Conservation (phyloP, 2,888 invertebrate genomes). For the Arge pagana region DNA sequence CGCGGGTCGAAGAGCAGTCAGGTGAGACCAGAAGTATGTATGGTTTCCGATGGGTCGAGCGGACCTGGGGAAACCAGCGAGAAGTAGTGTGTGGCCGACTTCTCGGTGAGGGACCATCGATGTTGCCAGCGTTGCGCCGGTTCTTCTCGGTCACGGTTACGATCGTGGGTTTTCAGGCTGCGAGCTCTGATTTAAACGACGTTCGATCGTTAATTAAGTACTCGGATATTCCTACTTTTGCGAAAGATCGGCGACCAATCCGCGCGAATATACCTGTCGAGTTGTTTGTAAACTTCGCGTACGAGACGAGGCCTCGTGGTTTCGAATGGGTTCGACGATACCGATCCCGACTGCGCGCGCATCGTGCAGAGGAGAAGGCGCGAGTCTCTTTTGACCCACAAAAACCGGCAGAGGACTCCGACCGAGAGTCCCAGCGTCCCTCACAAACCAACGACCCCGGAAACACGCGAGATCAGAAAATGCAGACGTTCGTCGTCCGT, state of each 20-base stretch:
- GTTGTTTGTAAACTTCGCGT: neutral
- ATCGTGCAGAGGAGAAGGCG: constrained; percentile 10
- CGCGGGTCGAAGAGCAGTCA: too few relatives aligned
- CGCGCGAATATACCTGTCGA: neutral
- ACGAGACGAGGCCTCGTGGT: constrained; percentile 2
- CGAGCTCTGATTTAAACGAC: neutral
- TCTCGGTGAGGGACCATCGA: constrained; percentile 14
- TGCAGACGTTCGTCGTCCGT: constrained; percentile 4
- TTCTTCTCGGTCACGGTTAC: constrained; percentile 54
- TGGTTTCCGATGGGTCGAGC: constrained; percentile 6
- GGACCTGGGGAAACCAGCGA: constrained; percentile 12
- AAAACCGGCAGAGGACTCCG: constrained; percentile 10
- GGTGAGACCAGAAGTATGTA: too few relatives aligned
- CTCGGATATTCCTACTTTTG: too few relatives aligned
- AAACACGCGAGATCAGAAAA: constrained; percentile 17
- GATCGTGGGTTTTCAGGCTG: constrained; percentile 10
- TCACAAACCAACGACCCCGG: constrained; percentile 14
- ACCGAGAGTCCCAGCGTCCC: constrained; percentile 8
- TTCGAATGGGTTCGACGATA: too few relatives aligned
- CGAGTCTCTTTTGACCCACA: constrained; percentile 23
- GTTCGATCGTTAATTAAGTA: too few relatives aligned
- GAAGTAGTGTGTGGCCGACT: constrained; percentile 17
- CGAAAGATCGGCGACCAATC: too few relatives aligned
- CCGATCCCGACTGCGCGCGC: too few relatives aligned
- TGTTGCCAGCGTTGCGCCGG: constrained; percentile 31